These are phyloP conservation scores for Heliocidaris tuberculata DNA, from an alignment of 35 echinoderm and acorn worm species.

Conservation along the genomic window DNA sequence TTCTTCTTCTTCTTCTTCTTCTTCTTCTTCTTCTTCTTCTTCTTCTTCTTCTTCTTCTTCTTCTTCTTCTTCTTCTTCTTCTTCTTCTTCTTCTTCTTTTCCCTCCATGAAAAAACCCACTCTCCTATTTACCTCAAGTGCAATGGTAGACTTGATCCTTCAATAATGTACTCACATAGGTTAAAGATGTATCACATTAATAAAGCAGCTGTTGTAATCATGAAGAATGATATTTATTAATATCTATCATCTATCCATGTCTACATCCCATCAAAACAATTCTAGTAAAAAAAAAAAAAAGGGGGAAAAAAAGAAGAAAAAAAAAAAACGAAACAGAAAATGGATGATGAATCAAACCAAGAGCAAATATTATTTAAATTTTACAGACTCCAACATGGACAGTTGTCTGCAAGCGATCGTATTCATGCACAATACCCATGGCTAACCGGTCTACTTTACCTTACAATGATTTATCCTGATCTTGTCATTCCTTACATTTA, in stretches of 20 bases:
- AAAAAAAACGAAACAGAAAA: constrained; percentile 5
- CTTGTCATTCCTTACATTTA: background rate
- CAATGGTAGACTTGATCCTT: too few relatives aligned
- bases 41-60: too few relatives aligned
- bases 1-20: too few relatives aligned
- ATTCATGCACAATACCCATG: background rate
- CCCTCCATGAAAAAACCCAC: too few relatives aligned
- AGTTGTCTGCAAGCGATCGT: background rate
- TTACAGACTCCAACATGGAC: background rate
- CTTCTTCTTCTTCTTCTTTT: too few relatives aligned
- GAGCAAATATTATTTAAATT: background rate
- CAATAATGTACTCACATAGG: too few relatives aligned
- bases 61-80: too few relatives aligned
- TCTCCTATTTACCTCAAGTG: too few relatives aligned
- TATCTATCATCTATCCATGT: constrained; percentile 2
- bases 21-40: too few relatives aligned
- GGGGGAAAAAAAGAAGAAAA: background rate
- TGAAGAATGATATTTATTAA: background rate
- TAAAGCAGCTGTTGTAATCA: background rate
- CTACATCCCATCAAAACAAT: constrained; percentile 6
- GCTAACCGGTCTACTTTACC: background rate
- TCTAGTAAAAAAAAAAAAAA: background rate
- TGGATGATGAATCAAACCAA: background rate
- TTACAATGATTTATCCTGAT: background rate
- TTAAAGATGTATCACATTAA: background rate